These are phyloP conservation scores for Ephydatia muelleri DNA, from an alignment of 37 sponge, comb jelly and placozoan species.

Conservation along the genomic window DNA sequence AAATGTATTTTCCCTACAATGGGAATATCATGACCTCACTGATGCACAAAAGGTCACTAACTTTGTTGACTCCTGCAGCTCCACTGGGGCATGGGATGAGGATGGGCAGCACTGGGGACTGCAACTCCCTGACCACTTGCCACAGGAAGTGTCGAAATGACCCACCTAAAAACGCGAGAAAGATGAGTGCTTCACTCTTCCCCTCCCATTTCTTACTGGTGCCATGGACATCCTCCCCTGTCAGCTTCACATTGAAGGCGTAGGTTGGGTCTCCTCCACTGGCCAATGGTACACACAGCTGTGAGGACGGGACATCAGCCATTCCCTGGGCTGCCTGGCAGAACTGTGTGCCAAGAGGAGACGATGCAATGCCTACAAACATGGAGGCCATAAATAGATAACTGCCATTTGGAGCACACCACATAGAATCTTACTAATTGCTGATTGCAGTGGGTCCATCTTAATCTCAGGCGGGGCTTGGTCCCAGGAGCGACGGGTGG, in stretches of 20 bases:
- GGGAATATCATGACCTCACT: neutral
- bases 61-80: conserved; percentile 86
- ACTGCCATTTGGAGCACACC: neutral
- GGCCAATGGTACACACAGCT: conserved; percentile 88
- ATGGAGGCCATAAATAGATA: neutral
- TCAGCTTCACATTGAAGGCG: conserved; percentile 93
- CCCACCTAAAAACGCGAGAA: conserved; percentile 56
- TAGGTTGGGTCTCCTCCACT: conserved; percentile 97
- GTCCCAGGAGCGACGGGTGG: conserved; percentile 73
- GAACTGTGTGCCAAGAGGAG: conserved; percentile 66
- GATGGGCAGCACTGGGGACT: conserved; percentile 80
- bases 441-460: conserved; percentile 86
- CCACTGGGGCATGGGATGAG: conserved; percentile 90
- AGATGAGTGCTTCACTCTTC: neutral
- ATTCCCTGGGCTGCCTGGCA: conserved; percentile 90
- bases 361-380: conserved; percentile 34
- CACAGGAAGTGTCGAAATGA: conserved; percentile 96
- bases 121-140: conserved; percentile 89
- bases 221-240: conserved; percentile 94
- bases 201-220: conserved; percentile 69
- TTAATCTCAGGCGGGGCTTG: conserved; percentile 91
- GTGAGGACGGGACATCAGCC: conserved; percentile 75
- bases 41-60: conserved; percentile 3
- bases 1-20: conserved; percentile 80
- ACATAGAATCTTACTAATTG: conserved; percentile 26